These are phyloP conservation scores for Cryptoleucopteryx plumbea DNA, from an alignment of 2,113 vertebrate genomes.

Conservation along the genomic window DNA sequence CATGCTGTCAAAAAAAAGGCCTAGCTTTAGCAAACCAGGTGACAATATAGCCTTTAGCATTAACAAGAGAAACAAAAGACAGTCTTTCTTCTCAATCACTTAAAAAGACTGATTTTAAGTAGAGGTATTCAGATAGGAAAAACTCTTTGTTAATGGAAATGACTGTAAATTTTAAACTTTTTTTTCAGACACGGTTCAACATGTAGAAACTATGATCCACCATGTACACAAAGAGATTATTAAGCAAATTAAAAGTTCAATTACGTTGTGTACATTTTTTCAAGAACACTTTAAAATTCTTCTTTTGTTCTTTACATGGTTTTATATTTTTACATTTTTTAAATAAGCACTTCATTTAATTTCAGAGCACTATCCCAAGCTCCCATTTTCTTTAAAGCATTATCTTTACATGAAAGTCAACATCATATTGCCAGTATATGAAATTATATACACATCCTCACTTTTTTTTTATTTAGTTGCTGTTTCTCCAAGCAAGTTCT, in stretches of 20 bases:
- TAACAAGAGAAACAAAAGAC: background rate
- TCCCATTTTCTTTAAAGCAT: background rate
- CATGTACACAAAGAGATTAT: background rate
- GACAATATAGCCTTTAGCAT: background rate
- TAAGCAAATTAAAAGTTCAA: background rate
- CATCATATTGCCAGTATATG: background rate
- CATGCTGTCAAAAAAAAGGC: background rate
- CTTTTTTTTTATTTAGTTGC: background rate
- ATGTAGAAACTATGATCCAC: rapidly evolving
- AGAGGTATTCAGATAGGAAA: background rate
- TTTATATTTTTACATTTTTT: background rate
- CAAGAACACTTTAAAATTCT: background rate
- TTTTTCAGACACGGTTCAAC: background rate
- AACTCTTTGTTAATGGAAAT: background rate
- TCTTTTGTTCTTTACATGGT: background rate
- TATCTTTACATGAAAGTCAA: background rate
- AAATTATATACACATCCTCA: background rate
- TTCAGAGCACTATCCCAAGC: background rate
- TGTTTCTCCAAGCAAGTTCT: background rate
- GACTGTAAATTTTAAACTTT: background rate
- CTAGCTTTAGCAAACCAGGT: background rate
- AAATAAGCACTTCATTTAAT: background rate
- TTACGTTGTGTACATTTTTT: background rate
- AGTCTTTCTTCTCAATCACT: background rate
- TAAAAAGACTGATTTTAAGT: background rate